Evolutionary conservation across 2,113 vertebrate genomes (phyloP).

Genomic region (Saccopteryx leptura): DNA sequence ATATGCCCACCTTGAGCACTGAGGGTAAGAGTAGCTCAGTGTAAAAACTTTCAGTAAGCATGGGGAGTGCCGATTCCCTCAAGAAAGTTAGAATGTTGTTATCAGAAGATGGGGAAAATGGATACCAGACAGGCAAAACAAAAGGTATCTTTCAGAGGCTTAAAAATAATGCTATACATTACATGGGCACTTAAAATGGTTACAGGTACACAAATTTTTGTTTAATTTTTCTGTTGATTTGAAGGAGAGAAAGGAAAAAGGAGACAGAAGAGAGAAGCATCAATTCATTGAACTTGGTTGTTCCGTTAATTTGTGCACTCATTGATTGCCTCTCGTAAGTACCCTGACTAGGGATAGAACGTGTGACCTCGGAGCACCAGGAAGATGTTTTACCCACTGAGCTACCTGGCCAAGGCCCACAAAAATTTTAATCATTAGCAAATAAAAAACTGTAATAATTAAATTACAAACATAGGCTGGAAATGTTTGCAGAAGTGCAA

Average conservation of each 20-base stretch:
- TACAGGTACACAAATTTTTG: background rate
- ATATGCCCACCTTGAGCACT: fast-evolving
- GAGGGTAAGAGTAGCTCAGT: background rate
- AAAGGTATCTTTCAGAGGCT: background rate
- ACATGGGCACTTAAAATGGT: background rate
- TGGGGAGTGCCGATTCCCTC: background rate
- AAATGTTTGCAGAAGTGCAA: background rate
- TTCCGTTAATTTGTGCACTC: too few relatives aligned
- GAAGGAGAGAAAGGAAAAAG: too few relatives aligned
- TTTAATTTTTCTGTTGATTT: too few relatives aligned
- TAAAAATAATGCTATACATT: background rate
- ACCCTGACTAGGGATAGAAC: too few relatives aligned
- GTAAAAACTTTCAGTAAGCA: background rate
- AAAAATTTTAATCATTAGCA: slow-evolving; percentile 6
- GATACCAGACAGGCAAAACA: background rate
- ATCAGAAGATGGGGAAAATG: background rate
- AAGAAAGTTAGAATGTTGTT: background rate
- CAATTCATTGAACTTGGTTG: too few relatives aligned
- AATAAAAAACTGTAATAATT: background rate
- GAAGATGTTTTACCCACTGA: background rate
- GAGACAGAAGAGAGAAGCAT: too few relatives aligned
- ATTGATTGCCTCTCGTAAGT: too few relatives aligned
- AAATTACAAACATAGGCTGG: background rate
- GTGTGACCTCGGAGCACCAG: too few relatives aligned
- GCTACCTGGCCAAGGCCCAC: too few relatives aligned